phyloP scores from a whole-genome alignment of 2,888 invertebrate species.

The Siphlonurus alternatus region DNA sequence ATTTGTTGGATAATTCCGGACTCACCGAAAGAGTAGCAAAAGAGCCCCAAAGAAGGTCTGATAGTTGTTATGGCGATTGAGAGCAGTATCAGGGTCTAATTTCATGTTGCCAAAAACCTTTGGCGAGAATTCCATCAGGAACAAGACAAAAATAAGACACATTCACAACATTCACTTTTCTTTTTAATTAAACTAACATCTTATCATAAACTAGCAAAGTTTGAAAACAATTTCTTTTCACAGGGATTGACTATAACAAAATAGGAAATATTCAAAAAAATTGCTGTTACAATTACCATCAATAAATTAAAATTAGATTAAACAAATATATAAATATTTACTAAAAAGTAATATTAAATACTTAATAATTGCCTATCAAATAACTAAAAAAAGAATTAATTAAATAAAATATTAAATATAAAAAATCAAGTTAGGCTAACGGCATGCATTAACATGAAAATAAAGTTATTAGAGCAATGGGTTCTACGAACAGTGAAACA shows the following conservation, averaged over 20 bases:
- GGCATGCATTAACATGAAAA: no score
- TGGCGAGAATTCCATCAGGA: slow-evolving; percentile 1
- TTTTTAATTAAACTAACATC: slow-evolving; percentile 1
- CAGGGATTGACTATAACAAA: no score
- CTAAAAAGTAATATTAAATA: no score
- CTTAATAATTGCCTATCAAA: no score
- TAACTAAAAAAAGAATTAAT: no score
- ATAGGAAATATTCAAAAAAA: not conserved
- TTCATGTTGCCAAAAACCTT: slow-evolving; percentile 90
- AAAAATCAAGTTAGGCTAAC: no score
- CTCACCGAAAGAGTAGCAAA: slow-evolving; percentile 86
- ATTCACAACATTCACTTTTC: not conserved
- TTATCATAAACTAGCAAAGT: not conserved
- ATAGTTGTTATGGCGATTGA: slow-evolving; percentile 93
- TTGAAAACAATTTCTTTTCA: no score
- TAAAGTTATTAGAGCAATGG: no score
- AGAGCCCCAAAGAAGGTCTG: slow-evolving; percentile 81
- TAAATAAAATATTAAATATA: no score
- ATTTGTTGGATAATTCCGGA: no score
- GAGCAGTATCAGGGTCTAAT: slow-evolving; percentile 66
- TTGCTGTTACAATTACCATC: not conserved
- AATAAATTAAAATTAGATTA: not conserved
- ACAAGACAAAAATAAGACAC: not conserved
- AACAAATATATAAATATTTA: not conserved
- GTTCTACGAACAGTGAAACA: no score